Percentiles rank a stretch among this genome's conserved stretches.
Conservation (phyloP, 2,797 vertebrate genomes). For the Acridotheres tristis region DNA sequence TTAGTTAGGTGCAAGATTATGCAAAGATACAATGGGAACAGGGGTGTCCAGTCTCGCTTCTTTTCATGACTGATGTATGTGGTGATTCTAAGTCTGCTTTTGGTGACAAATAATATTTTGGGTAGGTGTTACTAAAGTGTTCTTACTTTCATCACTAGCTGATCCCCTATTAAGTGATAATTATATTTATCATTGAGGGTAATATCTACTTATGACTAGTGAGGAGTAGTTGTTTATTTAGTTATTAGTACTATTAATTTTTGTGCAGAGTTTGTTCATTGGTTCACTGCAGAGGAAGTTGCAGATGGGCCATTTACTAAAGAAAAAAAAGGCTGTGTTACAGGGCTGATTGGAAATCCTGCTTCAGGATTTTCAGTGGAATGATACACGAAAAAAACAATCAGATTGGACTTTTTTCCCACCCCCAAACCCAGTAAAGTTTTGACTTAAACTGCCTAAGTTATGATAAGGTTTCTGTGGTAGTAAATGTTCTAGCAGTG, state of each 20-base stretch:
- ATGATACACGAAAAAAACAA: not conserved
- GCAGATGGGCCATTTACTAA: not conserved
- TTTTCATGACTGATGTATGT: not conserved
- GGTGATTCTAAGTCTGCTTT: not conserved
- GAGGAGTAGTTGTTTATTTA: not conserved
- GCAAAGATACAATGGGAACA: not conserved
- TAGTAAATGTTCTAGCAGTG: not conserved
- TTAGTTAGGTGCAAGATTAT: not conserved
- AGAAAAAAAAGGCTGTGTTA: not conserved
- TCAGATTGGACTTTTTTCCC: rapidly evolving
- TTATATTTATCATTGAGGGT: not conserved
- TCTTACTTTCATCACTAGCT: not conserved
- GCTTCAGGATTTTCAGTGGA: not conserved
- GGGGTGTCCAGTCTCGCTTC: not conserved
- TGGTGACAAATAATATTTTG: not conserved
- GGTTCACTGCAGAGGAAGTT: not conserved
- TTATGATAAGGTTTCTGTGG: not conserved
- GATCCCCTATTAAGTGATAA: not conserved
- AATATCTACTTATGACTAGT: not conserved
- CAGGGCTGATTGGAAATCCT: not conserved
- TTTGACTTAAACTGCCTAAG: not conserved
- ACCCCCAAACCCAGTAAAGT: not conserved
- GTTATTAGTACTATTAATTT: not conserved
- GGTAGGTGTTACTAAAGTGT: not conserved
- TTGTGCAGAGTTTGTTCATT: not conserved